These are phyloP conservation scores for Bactericera cockerelli DNA, from an alignment of 1,140 invertebrate genomes.

Conservation along the genomic window DNA sequence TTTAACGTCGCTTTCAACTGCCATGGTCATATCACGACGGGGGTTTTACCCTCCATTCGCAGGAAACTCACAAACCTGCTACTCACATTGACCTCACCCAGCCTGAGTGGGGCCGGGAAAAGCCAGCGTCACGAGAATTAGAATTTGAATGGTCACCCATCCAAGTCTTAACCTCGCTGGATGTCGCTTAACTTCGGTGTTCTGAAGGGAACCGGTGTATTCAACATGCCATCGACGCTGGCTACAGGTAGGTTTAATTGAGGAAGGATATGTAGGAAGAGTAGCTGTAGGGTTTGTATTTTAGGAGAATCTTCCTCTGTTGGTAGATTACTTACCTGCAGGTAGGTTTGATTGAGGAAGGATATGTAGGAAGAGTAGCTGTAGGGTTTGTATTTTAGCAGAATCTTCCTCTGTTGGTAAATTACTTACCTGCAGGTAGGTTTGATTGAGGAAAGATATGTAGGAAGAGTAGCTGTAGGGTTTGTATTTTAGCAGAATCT, in stretches of 20 bases:
- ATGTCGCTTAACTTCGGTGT: no score
- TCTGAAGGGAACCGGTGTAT: no score
- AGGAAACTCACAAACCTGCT: no score
- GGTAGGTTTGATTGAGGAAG: slow-evolving; percentile 77
- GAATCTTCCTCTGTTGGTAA: slow-evolving; percentile 67
- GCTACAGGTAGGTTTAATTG: slow-evolving; percentile 79
- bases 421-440: slow-evolving; percentile 63
- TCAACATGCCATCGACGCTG: no score
- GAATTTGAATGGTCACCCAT: no score
- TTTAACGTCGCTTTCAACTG: no score
- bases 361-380: slow-evolving; percentile 66
- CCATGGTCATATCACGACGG: no score
- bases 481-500: slow-evolving; percentile 37
- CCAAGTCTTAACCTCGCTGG: no score
- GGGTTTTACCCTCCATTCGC: no score
- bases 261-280: slow-evolving; percentile 75
- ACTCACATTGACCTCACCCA: no score
- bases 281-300: slow-evolving; percentile 32
- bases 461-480: slow-evolving; percentile 50
- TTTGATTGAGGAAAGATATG: slow-evolving; percentile 74
- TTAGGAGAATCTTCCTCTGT: slow-evolving; percentile 50
- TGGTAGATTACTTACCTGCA: slow-evolving; percentile 64
- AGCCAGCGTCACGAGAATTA: no score
- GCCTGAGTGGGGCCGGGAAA: no score
- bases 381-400: slow-evolving; percentile 28